These are phyloP conservation scores for Athrips mouffetella DNA, from an alignment of 2,888 invertebrate genomes.

Conservation along the genomic window DNA sequence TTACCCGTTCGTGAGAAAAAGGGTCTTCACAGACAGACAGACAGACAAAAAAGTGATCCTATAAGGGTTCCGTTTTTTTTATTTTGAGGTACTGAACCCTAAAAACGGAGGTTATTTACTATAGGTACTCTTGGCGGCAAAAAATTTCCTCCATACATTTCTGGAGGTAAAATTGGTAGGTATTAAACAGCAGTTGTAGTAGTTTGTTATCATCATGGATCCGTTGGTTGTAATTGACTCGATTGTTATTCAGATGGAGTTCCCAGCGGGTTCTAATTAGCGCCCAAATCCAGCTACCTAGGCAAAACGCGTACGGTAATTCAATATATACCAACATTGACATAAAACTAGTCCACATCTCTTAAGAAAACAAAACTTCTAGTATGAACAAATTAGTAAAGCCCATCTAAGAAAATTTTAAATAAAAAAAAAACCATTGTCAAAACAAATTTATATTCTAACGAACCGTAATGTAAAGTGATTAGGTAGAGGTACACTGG, in stretches of 20 bases:
- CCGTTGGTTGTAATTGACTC: conserved; percentile 35
- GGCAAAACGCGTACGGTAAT: conserved; percentile 43
- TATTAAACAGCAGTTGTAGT: too few relatives aligned
- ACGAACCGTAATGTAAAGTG: neutral
- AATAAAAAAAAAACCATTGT: neutral
- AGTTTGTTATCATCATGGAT: too few relatives aligned
- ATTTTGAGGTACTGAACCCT: too few relatives aligned
- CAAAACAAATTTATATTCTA: neutral
- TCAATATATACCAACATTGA: conserved; percentile 46
- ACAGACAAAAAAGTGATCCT: too few relatives aligned
- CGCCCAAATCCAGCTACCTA: conserved; percentile 47
- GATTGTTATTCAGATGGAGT: conserved; percentile 56
- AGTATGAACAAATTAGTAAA: conserved; percentile 19
- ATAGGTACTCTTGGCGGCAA: too few relatives aligned
- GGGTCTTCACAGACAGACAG: too few relatives aligned
- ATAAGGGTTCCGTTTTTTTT: too few relatives aligned
- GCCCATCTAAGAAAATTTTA: conserved; percentile 24
- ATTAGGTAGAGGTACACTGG: neutral
- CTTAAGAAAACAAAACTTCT: conserved; percentile 22
- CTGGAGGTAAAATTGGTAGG: too few relatives aligned
- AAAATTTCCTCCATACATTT: too few relatives aligned
- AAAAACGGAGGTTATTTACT: too few relatives aligned
- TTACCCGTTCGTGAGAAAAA: too few relatives aligned
- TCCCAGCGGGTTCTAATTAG: conserved; percentile 50
- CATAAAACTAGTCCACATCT: conserved; percentile 34